Conservation (phyloP, 2,797 vertebrate genomes). For the Macrochelys suwanniensis region DNA sequence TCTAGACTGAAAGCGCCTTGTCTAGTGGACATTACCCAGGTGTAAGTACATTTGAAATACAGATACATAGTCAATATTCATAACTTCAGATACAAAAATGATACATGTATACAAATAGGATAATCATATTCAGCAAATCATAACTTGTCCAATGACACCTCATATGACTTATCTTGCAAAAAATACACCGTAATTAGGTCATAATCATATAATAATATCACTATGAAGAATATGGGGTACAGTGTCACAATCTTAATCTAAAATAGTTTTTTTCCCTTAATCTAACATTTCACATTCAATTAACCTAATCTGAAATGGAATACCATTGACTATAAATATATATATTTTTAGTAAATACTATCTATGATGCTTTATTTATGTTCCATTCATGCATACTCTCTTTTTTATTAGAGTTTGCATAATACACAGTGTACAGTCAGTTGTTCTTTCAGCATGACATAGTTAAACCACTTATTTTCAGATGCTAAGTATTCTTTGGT, state of each 20-base stretch:
- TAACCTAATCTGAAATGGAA: slow-evolving; percentile 54
- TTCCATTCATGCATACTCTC: slow-evolving; percentile 9
- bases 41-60: too few species aligned
- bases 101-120: too few species aligned
- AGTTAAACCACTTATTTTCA: slow-evolving; percentile 65
- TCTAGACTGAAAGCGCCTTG: too few species aligned
- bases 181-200: too few species aligned
- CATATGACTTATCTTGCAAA: too few species aligned
- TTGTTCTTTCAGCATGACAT: slow-evolving; percentile 40
- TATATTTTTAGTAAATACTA: slow-evolving; percentile 5
- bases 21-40: too few species aligned
- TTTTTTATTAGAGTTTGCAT: slow-evolving; percentile 55
- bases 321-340: background rate
- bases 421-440: slow-evolving; percentile 36
- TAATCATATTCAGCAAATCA: too few species aligned
- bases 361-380: slow-evolving; percentile 48
- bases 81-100: too few species aligned
- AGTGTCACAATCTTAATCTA: slow-evolving; percentile 1
- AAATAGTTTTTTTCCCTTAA: background rate
- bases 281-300: slow-evolving; percentile 60
- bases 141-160: too few species aligned
- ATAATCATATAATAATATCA: too few species aligned
- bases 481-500: slow-evolving; percentile 69
- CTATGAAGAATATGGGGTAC: too few species aligned
- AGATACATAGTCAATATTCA: too few species aligned